Evolutionary conservation across 2,888 invertebrate species (phyloP).

Genomic region (Linyphia triangularis): DNA sequence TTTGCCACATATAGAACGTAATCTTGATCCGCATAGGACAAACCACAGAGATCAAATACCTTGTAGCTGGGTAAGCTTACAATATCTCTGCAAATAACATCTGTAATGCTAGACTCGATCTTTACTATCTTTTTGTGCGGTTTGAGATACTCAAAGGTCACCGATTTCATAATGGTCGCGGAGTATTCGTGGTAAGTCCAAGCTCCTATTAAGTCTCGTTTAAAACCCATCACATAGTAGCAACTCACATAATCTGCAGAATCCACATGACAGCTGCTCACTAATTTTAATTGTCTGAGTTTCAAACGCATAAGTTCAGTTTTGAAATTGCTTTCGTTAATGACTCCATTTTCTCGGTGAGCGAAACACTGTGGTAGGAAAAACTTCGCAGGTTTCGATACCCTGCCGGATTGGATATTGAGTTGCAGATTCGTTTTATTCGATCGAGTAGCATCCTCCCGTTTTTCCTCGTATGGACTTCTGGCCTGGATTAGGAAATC

Average conservation of each 20-base stretch:
- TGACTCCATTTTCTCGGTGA: constrained; percentile 47
- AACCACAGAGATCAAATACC: constrained; percentile 53
- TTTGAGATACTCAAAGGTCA: constrained; percentile 47
- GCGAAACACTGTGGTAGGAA: constrained; percentile 29
- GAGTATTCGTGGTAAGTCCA: constrained; percentile 61
- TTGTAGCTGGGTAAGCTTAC: constrained; percentile 37
- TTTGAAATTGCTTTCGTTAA: constrained; percentile 21
- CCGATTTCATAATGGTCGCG: constrained; percentile 42
- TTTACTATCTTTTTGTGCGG: constrained; percentile 18
- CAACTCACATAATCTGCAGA: constrained; percentile 57
- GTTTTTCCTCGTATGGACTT: constrained; percentile 24
- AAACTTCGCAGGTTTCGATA: constrained; percentile 11
- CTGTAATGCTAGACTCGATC: constrained; percentile 14
- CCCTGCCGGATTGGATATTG: constrained; percentile 20
- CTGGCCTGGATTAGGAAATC: background rate
- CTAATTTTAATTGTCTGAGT: constrained; percentile 31
- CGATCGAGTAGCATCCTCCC: background rate
- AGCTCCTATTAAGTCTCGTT: constrained; percentile 37
- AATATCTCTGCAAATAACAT: constrained; percentile 29
- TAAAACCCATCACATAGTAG: constrained; percentile 50
- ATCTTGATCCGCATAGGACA: constrained; percentile 28
- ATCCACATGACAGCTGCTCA: constrained; percentile 37
- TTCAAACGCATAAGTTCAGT: constrained; percentile 32
- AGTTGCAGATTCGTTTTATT: constrained; percentile 16
- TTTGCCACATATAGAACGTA: constrained; percentile 58